A percentile compares a stretch with the other conserved stretches of the same genome.
Evolutionary conservation across 2,888 invertebrate species (phyloP).

Genomic region (Buathra laborator): DNA sequence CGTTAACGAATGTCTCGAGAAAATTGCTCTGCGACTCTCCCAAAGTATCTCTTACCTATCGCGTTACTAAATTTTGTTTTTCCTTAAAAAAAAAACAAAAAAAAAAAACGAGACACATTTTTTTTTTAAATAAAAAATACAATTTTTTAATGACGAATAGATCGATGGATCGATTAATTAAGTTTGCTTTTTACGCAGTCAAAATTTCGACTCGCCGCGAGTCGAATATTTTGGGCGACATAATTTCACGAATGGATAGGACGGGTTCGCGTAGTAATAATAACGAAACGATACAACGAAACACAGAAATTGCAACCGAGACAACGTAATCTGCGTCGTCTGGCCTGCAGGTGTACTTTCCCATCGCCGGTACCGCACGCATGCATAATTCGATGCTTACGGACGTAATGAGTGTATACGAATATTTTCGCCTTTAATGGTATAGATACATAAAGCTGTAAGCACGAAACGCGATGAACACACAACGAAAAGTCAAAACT

Average conservation of each 20-base stretch:
- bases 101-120: no score
- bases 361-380: conserved; percentile 60
- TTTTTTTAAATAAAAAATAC: no score
- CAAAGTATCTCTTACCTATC: conserved; percentile 2
- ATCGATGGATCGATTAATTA: neutral
- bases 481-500: conserved; percentile 44
- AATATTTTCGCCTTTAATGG: conserved; percentile 31
- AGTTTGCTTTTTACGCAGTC: neutral
- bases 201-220: neutral
- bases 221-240: neutral
- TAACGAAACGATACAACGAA: neutral
- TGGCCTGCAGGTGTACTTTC: conserved; percentile 66
- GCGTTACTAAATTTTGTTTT: conserved; percentile 9
- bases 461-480: neutral
- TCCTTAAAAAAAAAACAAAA: no score
- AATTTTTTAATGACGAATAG: no score
- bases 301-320: conserved; percentile 16
- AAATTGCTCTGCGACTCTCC: conserved; percentile 37
- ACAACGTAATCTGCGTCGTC: conserved; percentile 60
- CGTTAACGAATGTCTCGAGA: conserved; percentile 60
- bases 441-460: neutral
- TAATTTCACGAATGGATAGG: neutral
- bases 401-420: conserved; percentile 32
- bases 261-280: neutral
- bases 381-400: conserved; percentile 64